Conservation (phyloP, 1,140 invertebrate species). For the Eurosta solidaginis region DNA sequence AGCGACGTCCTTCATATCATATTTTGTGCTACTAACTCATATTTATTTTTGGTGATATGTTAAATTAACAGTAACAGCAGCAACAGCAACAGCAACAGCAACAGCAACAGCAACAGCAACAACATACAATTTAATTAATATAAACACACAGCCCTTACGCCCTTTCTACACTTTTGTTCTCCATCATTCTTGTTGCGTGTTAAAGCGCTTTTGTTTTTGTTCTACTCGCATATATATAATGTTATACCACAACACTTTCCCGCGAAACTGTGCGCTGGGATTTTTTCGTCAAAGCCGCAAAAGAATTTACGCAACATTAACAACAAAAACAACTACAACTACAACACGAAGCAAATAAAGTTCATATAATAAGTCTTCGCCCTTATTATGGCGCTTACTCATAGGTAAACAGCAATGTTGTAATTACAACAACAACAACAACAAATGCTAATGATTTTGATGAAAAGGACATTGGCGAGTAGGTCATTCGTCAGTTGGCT, state of each 20-base stretch:
- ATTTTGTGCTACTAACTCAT: constrained; percentile 20
- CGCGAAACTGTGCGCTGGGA: not conserved
- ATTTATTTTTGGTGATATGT: not conserved
- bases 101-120: too few species aligned
- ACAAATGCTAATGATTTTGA: not conserved
- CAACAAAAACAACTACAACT: not conserved
- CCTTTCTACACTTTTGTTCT: not conserved
- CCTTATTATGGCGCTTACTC: not conserved
- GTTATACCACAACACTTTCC: constrained; percentile 4
- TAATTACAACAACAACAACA: not conserved
- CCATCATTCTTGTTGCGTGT: not conserved
- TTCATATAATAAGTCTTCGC: not conserved
- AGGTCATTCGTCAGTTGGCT: constrained; percentile 16
- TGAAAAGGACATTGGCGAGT: constrained; percentile 25
- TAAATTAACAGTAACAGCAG: not conserved
- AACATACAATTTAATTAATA: too few species aligned
- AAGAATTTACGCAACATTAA: constrained; percentile 28
- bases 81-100: too few species aligned
- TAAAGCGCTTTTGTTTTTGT: not conserved
- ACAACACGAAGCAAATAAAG: not conserved
- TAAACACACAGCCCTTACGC: not conserved
- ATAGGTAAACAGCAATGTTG: not conserved
- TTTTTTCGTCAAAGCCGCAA: constrained; percentile 1
- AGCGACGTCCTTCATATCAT: constrained; percentile 16
- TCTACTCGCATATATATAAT: not conserved